These are phyloP conservation scores for Spatulosminthurus flaviceps DNA, from an alignment of 2,888 invertebrate genomes.

Conservation along the genomic window DNA sequence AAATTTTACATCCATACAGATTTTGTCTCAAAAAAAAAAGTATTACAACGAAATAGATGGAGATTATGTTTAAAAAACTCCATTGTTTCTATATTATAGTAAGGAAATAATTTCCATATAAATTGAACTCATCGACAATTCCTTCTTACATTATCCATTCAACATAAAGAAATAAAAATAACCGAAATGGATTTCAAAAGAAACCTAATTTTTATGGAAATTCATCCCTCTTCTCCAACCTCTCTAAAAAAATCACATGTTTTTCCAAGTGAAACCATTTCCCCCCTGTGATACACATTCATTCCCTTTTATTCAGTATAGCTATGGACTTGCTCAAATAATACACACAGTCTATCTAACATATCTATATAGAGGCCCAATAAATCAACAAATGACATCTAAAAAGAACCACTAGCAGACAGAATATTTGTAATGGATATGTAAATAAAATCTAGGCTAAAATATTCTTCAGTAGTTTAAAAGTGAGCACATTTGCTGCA, in stretches of 20 bases:
- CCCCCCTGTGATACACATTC: too few relatives aligned
- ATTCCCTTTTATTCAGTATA: too few relatives aligned
- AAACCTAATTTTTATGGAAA: constrained; percentile 2
- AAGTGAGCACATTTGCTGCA: background rate
- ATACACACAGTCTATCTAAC: too few relatives aligned
- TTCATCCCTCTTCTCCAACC: background rate
- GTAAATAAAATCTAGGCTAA: constrained; percentile 16
- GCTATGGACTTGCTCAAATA: too few relatives aligned
- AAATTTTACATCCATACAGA: too few relatives aligned
- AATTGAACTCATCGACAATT: constrained; percentile 9
- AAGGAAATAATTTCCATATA: constrained; percentile 5
- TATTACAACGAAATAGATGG: too few relatives aligned
- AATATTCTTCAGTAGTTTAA: constrained; percentile 27
- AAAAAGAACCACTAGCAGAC: background rate
- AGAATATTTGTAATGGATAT: background rate
- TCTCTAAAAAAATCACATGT: too few relatives aligned
- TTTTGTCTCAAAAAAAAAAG: too few relatives aligned
- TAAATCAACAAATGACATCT: constrained; percentile 34
- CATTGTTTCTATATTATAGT: too few relatives aligned
- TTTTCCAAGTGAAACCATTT: too few relatives aligned
- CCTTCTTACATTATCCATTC: background rate
- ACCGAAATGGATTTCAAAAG: background rate
- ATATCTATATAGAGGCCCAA: background rate
- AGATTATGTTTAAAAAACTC: too few relatives aligned
- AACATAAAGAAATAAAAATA: background rate